A percentile compares a stretch with the other conserved stretches of the same genome.
Evolutionary conservation across 2,113 vertebrate genomes (phyloP).

Genomic region (Trichomycterus rosablanca): DNA sequence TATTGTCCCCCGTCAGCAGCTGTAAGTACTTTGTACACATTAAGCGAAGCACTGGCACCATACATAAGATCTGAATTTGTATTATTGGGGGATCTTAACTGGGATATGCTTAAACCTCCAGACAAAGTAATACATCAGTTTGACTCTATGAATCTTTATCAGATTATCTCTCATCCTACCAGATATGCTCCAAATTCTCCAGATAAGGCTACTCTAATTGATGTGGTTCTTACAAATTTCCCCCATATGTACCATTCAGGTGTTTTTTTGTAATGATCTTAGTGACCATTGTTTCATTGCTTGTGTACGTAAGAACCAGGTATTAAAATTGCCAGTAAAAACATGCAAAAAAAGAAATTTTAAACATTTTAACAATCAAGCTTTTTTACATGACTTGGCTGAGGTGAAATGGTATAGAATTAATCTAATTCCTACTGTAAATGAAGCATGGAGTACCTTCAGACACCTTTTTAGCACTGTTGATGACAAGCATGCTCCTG

Average conservation of each 20-base stretch:
- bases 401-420: background rate
- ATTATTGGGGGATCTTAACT: no score
- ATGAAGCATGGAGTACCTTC: background rate
- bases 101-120: no score
- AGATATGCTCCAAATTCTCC: background rate
- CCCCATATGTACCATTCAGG: no score
- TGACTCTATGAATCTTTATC: background rate
- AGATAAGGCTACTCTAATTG: background rate
- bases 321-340: background rate
- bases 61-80: no score
- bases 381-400: constrained; percentile 8
- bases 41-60: background rate
- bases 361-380: constrained; percentile 1
- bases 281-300: background rate
- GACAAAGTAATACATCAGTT: no score
- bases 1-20: background rate
- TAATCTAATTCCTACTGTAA: background rate
- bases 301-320: background rate
- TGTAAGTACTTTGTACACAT: background rate
- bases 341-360: background rate
- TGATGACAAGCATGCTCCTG: constrained; percentile 3
- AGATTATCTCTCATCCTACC: background rate
- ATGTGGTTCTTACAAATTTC: constrained; percentile 1
- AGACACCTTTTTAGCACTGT: background rate
- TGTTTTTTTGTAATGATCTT: no score